These are phyloP conservation scores for Chaenogobius annularis DNA, from an alignment of 2,113 vertebrate species.

Conservation along the genomic window DNA sequence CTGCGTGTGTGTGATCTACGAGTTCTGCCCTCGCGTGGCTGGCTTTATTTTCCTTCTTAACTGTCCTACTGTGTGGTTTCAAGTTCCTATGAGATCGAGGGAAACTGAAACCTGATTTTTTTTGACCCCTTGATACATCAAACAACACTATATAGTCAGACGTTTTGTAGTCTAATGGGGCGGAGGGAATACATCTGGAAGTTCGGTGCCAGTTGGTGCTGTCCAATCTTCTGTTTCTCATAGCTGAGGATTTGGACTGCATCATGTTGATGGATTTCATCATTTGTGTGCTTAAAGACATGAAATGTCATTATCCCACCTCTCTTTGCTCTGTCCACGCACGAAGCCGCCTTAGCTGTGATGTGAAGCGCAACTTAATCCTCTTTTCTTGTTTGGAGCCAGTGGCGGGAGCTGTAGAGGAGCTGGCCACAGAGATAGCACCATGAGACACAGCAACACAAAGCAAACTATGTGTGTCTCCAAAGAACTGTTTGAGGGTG, in stretches of 20 bases:
- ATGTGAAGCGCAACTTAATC: conserved; percentile 76
- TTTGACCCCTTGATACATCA: conserved; percentile 65
- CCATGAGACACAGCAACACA: conserved; percentile 57
- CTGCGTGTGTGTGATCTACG: conserved; percentile 63
- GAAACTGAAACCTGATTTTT: conserved; percentile 60
- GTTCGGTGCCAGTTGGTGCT: conserved; percentile 37
- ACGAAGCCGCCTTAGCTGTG: conserved; percentile 68
- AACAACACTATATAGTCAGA: conserved; percentile 44
- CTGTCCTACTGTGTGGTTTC: conserved; percentile 30
- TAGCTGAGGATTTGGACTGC: conserved; percentile 29
- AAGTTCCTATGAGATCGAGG: conserved; percentile 61
- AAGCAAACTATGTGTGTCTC: conserved; percentile 42
- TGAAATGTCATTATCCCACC: conserved; percentile 76
- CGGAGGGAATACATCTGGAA: conserved; percentile 15
- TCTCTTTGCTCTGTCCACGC: conserved; percentile 67
- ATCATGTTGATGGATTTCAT: conserved; percentile 60
- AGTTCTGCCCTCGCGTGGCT: conserved; percentile 67
- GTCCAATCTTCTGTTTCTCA: conserved; percentile 29
- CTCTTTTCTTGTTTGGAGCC: conserved; percentile 68
- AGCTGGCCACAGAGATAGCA: conserved; percentile 76
- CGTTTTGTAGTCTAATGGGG: conserved; percentile 27
- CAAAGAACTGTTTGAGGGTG: conserved; percentile 41
- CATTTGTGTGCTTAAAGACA: conserved; percentile 63
- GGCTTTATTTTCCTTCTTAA: conserved; percentile 69
- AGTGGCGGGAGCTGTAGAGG: conserved; percentile 63